Conservation (phyloP, 2,113 vertebrate genomes). For the Carassius auratus region DNA sequence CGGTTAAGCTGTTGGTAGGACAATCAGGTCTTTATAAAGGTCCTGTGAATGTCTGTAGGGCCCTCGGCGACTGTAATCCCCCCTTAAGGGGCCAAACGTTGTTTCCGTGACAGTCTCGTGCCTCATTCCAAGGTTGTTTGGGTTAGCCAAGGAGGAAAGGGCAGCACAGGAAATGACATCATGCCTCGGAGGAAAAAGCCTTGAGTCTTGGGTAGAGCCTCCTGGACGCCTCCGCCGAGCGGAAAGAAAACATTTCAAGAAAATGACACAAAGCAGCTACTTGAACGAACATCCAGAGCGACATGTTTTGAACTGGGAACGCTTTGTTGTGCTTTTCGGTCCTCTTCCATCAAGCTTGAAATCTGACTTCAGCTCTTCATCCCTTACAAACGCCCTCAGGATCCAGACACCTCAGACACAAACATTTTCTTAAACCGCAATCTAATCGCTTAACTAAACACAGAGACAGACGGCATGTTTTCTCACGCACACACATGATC, state of each 20-base stretch:
- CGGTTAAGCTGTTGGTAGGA: not conserved
- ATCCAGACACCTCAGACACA: constrained; percentile 49
- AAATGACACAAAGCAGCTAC: constrained; percentile 18
- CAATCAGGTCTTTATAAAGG: not conserved
- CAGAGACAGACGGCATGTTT: constrained; percentile 43
- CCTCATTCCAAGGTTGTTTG: constrained; percentile 74
- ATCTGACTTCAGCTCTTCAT: not conserved
- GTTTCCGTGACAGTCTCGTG: constrained; percentile 48
- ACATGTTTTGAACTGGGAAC: constrained; percentile 2
- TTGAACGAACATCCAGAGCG: constrained; percentile 26
- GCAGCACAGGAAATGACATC: constrained; percentile 92
- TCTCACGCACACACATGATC: constrained; percentile 45
- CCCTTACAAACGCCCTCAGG: constrained; percentile 36
- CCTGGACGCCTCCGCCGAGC: constrained; percentile 68
- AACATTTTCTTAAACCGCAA: constrained; percentile 12
- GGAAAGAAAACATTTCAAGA: constrained; percentile 69
- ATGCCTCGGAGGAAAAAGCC: constrained; percentile 85
- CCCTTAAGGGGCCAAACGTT: constrained; percentile 11
- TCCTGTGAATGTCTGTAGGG: not conserved
- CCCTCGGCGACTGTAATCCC: constrained; percentile 26
- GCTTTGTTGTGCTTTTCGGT: constrained; percentile 62
- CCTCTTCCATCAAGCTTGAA: constrained; percentile 69
- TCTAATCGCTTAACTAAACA: constrained; percentile 20
- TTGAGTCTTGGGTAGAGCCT: constrained; percentile 69
- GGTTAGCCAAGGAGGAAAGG: constrained; percentile 88